These are phyloP conservation scores for Amphilophus citrinellus DNA, from an alignment of 2,113 vertebrate species.

Conservation along the genomic window DNA sequence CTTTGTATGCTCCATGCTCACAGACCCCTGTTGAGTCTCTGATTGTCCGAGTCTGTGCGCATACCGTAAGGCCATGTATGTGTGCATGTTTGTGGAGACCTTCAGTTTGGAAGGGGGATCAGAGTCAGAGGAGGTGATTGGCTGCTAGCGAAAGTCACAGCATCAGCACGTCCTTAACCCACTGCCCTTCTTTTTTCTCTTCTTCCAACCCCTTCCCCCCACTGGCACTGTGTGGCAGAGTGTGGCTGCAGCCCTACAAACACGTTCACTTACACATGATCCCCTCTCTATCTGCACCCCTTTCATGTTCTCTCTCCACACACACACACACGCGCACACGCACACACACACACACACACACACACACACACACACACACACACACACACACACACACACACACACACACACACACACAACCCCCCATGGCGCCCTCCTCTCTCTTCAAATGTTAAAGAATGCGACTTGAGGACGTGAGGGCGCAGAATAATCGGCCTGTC, in stretches of 20 bases:
- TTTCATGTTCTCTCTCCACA: background rate
- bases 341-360: background rate
- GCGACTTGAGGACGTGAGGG: slow-evolving; percentile 31
- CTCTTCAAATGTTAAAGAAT: slow-evolving; percentile 46
- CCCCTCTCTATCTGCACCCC: background rate
- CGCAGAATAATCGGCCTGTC: slow-evolving; percentile 35
- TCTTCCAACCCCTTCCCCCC: slow-evolving; percentile 7
- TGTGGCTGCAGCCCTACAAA: slow-evolving; percentile 13
- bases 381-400: background rate
- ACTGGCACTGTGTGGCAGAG: slow-evolving; percentile 17
- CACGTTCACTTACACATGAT: slow-evolving; percentile 1
- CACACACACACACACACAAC: background rate
- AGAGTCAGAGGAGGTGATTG: slow-evolving; percentile 63
- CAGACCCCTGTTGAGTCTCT: background rate
- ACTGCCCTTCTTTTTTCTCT: slow-evolving; percentile 69
- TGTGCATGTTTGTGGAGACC: slow-evolving; percentile 11
- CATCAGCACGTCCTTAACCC: slow-evolving; percentile 78
- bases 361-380: too few species aligned
- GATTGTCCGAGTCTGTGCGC: slow-evolving; percentile 35
- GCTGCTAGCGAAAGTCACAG: slow-evolving; percentile 58
- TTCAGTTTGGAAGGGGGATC: slow-evolving; percentile 44
- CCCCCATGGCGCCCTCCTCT: too few species aligned
- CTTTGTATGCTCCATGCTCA: slow-evolving; percentile 9
- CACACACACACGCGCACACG: background rate
- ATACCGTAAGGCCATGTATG: background rate